Evolutionary conservation across 2,888 invertebrate species (phyloP).

Genomic region (Macropis europaea): DNA sequence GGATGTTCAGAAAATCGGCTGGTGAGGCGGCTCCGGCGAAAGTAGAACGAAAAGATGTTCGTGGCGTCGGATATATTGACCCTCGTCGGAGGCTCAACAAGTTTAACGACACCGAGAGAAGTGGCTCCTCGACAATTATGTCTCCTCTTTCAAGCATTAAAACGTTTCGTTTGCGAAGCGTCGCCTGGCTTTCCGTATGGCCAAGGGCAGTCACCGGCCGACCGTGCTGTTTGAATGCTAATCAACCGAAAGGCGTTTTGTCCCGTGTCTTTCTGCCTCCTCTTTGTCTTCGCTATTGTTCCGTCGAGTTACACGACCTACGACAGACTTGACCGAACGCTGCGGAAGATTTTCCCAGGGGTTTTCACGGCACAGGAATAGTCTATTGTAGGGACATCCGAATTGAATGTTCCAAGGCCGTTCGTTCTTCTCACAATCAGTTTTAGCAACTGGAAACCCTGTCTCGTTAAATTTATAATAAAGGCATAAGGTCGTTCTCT

Average conservation of each 20-base stretch:
- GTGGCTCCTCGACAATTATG: slow-evolving; percentile 54
- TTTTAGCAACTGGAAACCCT: too few species aligned
- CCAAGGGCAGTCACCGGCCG: slow-evolving; percentile 60
- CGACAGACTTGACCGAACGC: too few species aligned
- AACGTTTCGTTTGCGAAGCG: slow-evolving; percentile 51
- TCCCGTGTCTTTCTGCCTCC: slow-evolving; percentile 1
- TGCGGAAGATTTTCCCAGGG: too few species aligned
- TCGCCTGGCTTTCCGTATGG: slow-evolving; percentile 57
- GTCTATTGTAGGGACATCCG: too few species aligned
- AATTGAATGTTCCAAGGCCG: too few species aligned
- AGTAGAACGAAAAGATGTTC: slow-evolving; percentile 27
- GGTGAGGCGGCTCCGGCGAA: slow-evolving; percentile 11
- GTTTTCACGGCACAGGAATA: too few species aligned
- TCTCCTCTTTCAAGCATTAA: slow-evolving; percentile 49
- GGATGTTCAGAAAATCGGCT: neutral
- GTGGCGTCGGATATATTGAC: slow-evolving; percentile 30
- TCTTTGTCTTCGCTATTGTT: slow-evolving; percentile 27
- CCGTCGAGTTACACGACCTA: slow-evolving; percentile 31
- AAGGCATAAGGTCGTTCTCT: too few species aligned
- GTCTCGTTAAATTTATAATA: too few species aligned
- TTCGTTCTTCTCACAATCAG: too few species aligned
- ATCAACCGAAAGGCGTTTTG: too few species aligned
- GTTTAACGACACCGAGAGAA: slow-evolving; percentile 58
- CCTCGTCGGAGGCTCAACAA: slow-evolving; percentile 44
- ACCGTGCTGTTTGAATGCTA: slow-evolving; percentile 54